These are phyloP conservation scores for Gambelia wislizenii DNA, from an alignment of 2,797 vertebrate genomes.

Conservation along the genomic window DNA sequence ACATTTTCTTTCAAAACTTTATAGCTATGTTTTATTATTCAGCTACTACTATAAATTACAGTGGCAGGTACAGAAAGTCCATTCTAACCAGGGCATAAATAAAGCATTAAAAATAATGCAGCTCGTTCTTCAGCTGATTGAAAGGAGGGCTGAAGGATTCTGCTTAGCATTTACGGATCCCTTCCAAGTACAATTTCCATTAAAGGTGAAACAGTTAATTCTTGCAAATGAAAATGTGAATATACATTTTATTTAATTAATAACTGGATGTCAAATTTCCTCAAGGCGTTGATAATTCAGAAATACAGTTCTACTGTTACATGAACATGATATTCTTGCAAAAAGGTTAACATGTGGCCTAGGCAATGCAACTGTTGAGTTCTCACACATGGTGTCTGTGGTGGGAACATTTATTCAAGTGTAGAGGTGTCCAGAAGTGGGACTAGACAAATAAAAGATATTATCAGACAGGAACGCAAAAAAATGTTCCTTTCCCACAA, in stretches of 20 bases:
- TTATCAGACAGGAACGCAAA: too few relatives aligned
- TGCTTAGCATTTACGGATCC: slow-evolving; percentile 17
- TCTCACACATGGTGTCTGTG: not conserved
- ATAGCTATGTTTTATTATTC: slow-evolving; percentile 71
- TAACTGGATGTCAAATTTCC: not conserved
- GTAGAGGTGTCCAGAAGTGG: too few relatives aligned
- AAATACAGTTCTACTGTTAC: not conserved
- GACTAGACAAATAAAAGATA: too few relatives aligned
- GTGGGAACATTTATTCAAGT: too few relatives aligned
- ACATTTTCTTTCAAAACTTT: slow-evolving; percentile 71
- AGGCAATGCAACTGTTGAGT: too few relatives aligned
- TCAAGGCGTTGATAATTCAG: not conserved
- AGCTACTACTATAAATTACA: slow-evolving; percentile 70
- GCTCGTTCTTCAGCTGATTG: slow-evolving; percentile 61
- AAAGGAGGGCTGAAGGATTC: not conserved
- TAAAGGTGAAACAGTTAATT: slow-evolving; percentile 14
- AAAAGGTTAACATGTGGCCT: too few relatives aligned
- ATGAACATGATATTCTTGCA: too few relatives aligned
- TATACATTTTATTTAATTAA: not conserved
- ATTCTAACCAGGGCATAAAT: slow-evolving; percentile 61
- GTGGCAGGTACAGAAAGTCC: slow-evolving; percentile 72
- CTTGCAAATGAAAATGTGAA: slow-evolving; percentile 9
- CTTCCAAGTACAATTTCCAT: not conserved
- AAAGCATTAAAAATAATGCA: slow-evolving; percentile 70
- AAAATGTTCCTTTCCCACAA: too few relatives aligned